These are phyloP conservation scores for Dryocosmus kuriphilus DNA, from an alignment of 2,888 invertebrate species.

Conservation along the genomic window DNA sequence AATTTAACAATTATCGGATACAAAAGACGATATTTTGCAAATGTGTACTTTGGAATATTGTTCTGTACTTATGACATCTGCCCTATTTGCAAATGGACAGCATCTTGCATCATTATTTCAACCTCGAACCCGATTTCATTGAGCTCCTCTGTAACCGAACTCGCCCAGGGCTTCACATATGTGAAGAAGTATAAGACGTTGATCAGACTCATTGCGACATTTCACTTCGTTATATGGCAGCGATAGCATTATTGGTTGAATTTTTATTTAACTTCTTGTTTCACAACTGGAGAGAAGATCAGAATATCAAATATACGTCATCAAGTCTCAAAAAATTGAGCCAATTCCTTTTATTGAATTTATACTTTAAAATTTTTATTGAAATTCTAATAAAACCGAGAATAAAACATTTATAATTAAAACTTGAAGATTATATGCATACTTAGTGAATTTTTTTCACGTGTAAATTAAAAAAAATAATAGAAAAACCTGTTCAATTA, in stretches of 20 bases:
- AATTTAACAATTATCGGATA: too few species aligned
- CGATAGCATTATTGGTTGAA: slow-evolving; percentile 23
- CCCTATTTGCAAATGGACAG: slow-evolving; percentile 12
- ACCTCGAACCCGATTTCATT: slow-evolving; percentile 38
- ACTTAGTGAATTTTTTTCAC: too few species aligned
- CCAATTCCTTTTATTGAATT: too few species aligned
- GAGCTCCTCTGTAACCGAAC: slow-evolving; percentile 19
- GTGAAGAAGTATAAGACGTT: slow-evolving; percentile 15
- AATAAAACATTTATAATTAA: too few species aligned
- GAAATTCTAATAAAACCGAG: too few species aligned
- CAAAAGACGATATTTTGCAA: too few species aligned
- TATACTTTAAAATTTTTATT: too few species aligned
- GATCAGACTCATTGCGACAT: slow-evolving; percentile 21
- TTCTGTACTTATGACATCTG: slow-evolving; percentile 19
- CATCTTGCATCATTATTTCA: slow-evolving; percentile 29
- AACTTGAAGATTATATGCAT: too few species aligned
- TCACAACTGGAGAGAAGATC: neutral
- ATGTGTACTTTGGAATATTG: neutral
- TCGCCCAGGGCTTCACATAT: neutral
- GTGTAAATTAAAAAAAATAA: too few species aligned
- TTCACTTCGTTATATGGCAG: neutral
- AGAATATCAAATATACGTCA: neutral
- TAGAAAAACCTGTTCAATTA: too few species aligned
- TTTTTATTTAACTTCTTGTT: neutral
- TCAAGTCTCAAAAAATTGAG: too few species aligned